Evolutionary conservation across 2,888 invertebrate genomes (phyloP).

Genomic region (Darwinula stevensoni): DNA sequence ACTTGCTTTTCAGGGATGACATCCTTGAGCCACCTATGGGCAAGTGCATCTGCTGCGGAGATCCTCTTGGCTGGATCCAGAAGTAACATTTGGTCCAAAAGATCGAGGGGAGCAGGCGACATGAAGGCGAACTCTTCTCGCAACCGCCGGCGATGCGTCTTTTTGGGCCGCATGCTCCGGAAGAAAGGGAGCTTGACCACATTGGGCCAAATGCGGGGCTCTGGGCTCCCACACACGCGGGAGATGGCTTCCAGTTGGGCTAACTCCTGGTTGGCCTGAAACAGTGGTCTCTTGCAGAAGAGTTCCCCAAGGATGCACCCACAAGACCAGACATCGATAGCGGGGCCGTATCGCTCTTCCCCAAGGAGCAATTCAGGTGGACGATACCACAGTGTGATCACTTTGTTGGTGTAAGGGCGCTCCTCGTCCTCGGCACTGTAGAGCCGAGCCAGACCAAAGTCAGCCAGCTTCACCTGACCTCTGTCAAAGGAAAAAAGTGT

Average conservation of each 20-base stretch:
- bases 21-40: constrained; percentile 67
- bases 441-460: constrained; percentile 84
- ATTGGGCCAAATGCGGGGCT: constrained; percentile 85
- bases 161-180: constrained; percentile 68
- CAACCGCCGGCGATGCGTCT: constrained; percentile 54
- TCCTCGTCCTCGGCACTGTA: constrained; percentile 84
- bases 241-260: constrained; percentile 83
- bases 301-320: constrained; percentile 96
- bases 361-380: constrained; percentile 89
- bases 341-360: constrained; percentile 86
- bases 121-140: constrained; percentile 79
- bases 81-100: constrained; percentile 82
- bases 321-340: constrained; percentile 97
- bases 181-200: constrained; percentile 77
- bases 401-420: constrained; percentile 91
- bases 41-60: constrained; percentile 73
- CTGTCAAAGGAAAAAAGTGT: too few species aligned
- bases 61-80: constrained; percentile 79
- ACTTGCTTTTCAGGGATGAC: constrained; percentile 53
- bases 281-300: constrained; percentile 78
- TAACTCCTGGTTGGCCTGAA: constrained; percentile 79
- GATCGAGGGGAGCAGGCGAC: constrained; percentile 56
- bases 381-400: constrained; percentile 95
- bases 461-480: constrained; percentile 95
- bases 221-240: constrained; percentile 74